Evolutionary conservation across 2,797 vertebrate genomes (phyloP).

Genomic region (Phyllotis vaccarum): DNA sequence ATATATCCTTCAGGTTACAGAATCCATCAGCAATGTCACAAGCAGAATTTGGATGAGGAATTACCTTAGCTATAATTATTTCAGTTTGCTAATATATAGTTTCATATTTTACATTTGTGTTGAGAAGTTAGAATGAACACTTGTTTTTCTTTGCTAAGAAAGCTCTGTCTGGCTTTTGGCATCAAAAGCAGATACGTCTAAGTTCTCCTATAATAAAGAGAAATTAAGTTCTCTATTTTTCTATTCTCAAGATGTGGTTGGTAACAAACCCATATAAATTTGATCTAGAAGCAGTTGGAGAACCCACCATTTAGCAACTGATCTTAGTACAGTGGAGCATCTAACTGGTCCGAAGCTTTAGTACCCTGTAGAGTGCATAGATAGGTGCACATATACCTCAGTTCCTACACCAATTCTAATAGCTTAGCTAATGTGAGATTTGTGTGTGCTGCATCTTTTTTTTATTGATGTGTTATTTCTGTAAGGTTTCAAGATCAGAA

Average conservation of each 20-base stretch:
- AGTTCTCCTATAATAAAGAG: neutral
- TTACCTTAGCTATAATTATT: constrained; percentile 1
- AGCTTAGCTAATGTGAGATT: neutral
- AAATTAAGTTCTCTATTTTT: neutral
- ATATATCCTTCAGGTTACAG: constrained; percentile 6
- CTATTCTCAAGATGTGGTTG: neutral
- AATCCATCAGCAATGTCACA: neutral
- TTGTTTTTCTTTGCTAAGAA: constrained; percentile 47
- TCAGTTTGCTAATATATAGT: constrained; percentile 29
- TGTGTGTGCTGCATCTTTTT: neutral
- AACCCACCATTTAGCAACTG: neutral
- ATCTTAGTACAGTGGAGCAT: neutral
- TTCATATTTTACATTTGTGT: neutral
- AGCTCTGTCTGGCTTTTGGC: neutral
- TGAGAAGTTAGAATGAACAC: neutral
- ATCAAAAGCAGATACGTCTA: neutral
- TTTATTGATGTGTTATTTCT: constrained; percentile 19
- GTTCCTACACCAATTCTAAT: neutral
- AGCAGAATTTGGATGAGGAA: neutral
- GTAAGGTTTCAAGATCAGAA: neutral
- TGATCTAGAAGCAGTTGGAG: neutral
- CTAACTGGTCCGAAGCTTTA: neutral
- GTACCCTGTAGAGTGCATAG: neutral
- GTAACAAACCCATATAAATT: neutral
- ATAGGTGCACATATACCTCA: neutral